A percentile compares a stretch with the other conserved stretches of the same genome.
Conservation (phyloP, 2,113 vertebrate species). For the Trichechus manatus region DNA sequence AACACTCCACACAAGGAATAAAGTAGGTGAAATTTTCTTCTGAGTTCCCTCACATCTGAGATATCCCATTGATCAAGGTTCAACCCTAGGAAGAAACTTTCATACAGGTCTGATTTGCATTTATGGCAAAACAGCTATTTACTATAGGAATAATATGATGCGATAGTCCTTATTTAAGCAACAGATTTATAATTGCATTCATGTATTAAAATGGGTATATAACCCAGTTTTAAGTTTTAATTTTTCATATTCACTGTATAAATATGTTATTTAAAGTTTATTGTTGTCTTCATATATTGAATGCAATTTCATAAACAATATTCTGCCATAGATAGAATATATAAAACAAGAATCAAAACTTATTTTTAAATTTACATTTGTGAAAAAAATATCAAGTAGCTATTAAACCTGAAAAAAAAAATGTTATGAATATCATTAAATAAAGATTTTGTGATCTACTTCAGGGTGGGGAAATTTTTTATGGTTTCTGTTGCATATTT, state of each 20-base stretch:
- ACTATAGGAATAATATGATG: neutral
- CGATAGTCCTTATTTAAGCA: neutral
- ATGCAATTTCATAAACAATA: neutral
- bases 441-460: neutral
- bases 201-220: conserved; percentile 53
- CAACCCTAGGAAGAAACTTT: neutral
- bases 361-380: conserved; percentile 43
- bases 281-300: neutral
- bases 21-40: neutral
- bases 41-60: neutral
- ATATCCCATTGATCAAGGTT: neutral
- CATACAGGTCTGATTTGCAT: neutral
- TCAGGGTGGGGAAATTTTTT: neutral
- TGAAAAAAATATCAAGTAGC: neutral
- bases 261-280: conserved; percentile 47
- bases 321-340: neutral
- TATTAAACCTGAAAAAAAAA: conserved; percentile 34
- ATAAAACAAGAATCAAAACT: conserved; percentile 59
- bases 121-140: conserved; percentile 4
- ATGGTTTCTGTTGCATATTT: neutral
- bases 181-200: neutral
- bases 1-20: neutral
- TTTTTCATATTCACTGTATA: neutral
- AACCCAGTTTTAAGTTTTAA: conserved; percentile 25
- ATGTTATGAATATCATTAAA: neutral